phyloP scores from a whole-genome alignment of 2,797 vertebrate species.

The Lithobates pipiens region DNA sequence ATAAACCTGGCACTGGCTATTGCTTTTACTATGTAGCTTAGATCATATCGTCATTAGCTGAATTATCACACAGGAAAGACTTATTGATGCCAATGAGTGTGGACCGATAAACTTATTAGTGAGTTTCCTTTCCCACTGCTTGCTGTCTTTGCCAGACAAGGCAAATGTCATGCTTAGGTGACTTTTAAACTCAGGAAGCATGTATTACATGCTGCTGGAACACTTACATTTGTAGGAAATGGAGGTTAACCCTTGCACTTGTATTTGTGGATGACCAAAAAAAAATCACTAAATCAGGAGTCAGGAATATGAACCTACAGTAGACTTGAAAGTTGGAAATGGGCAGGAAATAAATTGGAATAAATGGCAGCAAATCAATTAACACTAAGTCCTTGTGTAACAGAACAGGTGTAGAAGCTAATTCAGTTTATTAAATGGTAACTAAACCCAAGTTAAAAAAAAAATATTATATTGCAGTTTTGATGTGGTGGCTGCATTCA shows the following conservation, averaged over 20 bases:
- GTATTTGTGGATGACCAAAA: not conserved
- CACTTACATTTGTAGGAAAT: constrained; percentile 8
- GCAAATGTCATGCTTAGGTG: constrained; percentile 7
- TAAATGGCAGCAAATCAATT: too few relatives aligned
- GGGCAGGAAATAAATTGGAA: too few relatives aligned
- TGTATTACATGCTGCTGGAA: not conserved
- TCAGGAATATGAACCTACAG: too few relatives aligned
- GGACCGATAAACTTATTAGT: constrained; percentile 2
- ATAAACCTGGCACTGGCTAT: constrained; percentile 6
- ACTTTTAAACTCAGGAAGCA: constrained; percentile 18
- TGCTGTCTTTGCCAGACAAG: not conserved
- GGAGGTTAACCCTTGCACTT: constrained; percentile 14
- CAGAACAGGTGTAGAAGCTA: too few relatives aligned
- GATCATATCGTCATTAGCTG: constrained; percentile 9
- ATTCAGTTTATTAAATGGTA: too few relatives aligned
- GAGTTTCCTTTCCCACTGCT: constrained; percentile 13
- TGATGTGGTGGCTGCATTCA: too few relatives aligned
- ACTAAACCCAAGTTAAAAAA: too few relatives aligned
- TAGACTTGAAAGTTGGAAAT: too few relatives aligned
- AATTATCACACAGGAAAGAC: constrained; percentile 29
- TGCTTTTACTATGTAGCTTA: not conserved
- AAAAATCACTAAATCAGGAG: too few relatives aligned
- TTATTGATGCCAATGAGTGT: not conserved
- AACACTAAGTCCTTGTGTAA: too few relatives aligned
- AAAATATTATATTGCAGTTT: too few relatives aligned